Evolutionary conservation across 2,888 invertebrate species (phyloP), one percentile per base, ranked within the genome.

Genomic region (Seira sanloemensis): DNA sequence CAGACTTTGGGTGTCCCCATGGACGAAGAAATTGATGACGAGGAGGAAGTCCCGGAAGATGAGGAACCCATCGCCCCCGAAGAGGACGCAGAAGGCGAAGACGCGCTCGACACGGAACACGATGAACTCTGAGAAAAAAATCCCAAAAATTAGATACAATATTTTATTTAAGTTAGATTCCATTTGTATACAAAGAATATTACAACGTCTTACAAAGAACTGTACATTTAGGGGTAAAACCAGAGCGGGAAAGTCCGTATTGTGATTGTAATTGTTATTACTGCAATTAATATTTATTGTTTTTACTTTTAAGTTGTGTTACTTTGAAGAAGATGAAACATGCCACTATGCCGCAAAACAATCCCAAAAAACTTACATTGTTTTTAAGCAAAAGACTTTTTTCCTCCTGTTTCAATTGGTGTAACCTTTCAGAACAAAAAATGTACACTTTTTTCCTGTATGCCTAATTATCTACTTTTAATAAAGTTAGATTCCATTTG

Each of bases 1-100:
- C 93, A 94, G 90, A 93, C 95, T 18, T 92, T 97, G 19, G 96
- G 97, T 21, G 93, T 97, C 88, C 93, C 96, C 58, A 90, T 95
- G 73, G 95, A 95, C 90, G 97, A 97, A 90, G 91, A 92, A 90
- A 77, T 73, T 2, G 86, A 86, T 46, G 87, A 86, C 0, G 88
- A 87, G 23, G 86, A 85, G 1, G 87, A 86, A 18, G 69, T 25
- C 25, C 82, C 27, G 9, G 86, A 85, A 65, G 87, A 86, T 5
- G 88, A 87, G 26, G 86, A 86, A 19, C 9, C 77, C n/a, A 9
- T 74, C 18, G 62, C 76, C 0, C 82, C 72, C 9, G 88, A 88
- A 1, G 86, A 86, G 68, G 86, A 86, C 24, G 86, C 84, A n/a
- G 88, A 88, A 24, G 84, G 25, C 5, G 84, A 79, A n/a, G 37